Base-by-base conservation (phyloP, 1,140 invertebrate species). In the Aphidius gifuensis region DNA sequence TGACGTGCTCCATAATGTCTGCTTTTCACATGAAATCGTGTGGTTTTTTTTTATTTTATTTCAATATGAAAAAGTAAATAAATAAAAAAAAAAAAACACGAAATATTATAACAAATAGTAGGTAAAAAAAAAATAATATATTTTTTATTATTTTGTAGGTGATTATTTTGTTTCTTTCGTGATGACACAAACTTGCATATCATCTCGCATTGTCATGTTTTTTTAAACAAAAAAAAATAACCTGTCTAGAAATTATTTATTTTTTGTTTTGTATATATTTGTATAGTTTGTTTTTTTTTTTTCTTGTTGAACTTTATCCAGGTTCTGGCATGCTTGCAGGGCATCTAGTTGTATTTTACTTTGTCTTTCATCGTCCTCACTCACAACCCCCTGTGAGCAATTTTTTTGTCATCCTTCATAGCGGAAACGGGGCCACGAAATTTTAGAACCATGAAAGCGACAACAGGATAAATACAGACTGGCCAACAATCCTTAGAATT, bases 391-490 rank as follows among this genome's bases (percentile, higher is more conserved):
- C 53, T 42, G 53, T 38, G 39, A 9, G 38, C 43, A n/a, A 55
- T 38, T 55, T 55, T 55, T 55, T 55, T 55, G 40, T 55, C 53
- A 55, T 55, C 53, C 53, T n/a, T 38, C 43, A 43, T 40, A 23
- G 9, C 53, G 53, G 53, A 55, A 55, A 55, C 40, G 53, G 53
- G 53, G 53, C 53, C 53, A 43, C 43, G 53, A 40, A 60, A 47
- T 51, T 43, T 50, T n/a, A 40, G 53, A 40, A 11, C 53, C 53
- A 55, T 42, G 16, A 1, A 32, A 32, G 2, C 23, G 53, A 9
- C 38, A 38, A 51, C 59, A 46, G 49, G 40, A 11, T 51, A 16
- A 60, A 51, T 60, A 8, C 9, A 40, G 5, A n/a, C n/a, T 2
- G 11, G 3, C 7, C 8, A 5, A 9, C 38, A 4, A n/a, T 5